Evolutionary conservation across 2,113 vertebrate genomes (phyloP).

Genomic region (Ophiodon elongatus): DNA sequence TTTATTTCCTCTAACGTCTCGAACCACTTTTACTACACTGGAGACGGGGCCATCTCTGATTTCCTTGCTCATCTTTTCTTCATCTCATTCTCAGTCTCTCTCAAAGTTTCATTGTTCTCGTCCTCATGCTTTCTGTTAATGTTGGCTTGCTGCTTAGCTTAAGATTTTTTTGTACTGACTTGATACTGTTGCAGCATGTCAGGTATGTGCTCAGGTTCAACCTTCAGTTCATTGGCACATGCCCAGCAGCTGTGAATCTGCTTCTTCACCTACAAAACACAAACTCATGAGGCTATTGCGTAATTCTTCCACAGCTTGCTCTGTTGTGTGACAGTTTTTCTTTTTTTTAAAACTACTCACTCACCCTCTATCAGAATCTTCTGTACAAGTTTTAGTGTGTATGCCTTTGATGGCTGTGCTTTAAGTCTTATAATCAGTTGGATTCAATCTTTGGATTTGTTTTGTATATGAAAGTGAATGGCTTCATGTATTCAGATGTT

Average conservation of each 20-base stretch:
- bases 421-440: not conserved
- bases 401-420: slow-evolving; percentile 15
- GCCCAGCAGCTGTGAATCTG: slow-evolving; percentile 1
- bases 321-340: not conserved
- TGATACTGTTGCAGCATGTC: slow-evolving; percentile 39
- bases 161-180: slow-evolving; percentile 27
- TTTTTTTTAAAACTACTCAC: slow-evolving; percentile 5
- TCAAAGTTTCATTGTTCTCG: not conserved
- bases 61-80: slow-evolving; percentile 3
- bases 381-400: not conserved
- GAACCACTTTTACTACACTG: slow-evolving; percentile 39
- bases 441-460: not conserved
- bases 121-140: not conserved
- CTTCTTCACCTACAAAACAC: slow-evolving; percentile 7
- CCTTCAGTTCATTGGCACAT: slow-evolving; percentile 5
- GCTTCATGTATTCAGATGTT: slow-evolving; percentile 16
- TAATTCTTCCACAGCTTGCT: slow-evolving; percentile 7
- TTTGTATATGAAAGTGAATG: slow-evolving; percentile 22
- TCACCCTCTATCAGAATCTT: not conserved
- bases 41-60: slow-evolving; percentile 57
- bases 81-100: slow-evolving; percentile 26
- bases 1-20: slow-evolving; percentile 76
- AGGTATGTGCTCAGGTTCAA: slow-evolving; percentile 18
- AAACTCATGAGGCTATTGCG: not conserved
- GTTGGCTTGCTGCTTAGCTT: slow-evolving; percentile 23